Conservation (phyloP, 1,140 invertebrate species). For the Eufriesea mexicana region DNA sequence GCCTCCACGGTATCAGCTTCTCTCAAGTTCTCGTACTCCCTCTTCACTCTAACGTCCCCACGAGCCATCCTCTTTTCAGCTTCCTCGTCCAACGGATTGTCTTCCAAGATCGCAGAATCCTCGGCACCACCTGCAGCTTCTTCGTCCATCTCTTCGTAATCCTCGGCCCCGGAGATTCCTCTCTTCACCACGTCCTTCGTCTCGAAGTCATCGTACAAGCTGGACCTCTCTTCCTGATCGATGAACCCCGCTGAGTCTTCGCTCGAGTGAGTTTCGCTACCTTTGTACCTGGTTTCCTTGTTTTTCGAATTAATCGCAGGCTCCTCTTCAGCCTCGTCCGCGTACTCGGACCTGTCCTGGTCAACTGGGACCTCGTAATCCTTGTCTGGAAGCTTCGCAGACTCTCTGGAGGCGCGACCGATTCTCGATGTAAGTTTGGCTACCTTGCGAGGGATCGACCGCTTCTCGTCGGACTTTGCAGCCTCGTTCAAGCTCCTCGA, state of each 20-base stretch:
- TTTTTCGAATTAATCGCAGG: not conserved
- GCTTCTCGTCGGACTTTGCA: not conserved
- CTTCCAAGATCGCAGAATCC: not conserved
- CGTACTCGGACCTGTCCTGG: conserved; percentile 15
- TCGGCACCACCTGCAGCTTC: conserved; percentile 1
- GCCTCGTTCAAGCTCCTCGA: not conserved
- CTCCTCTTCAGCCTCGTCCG: conserved; percentile 43
- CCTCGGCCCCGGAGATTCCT: conserved; percentile 50
- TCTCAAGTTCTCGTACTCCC: not conserved
- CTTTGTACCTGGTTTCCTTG: not conserved
- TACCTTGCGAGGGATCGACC: not conserved
- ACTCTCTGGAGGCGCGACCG: not conserved
- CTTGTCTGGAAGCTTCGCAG: not conserved
- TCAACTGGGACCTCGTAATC: conserved; percentile 2
- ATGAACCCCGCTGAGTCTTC: conserved; percentile 37
- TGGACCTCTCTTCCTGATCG: conserved; percentile 52
- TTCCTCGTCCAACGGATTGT: not conserved
- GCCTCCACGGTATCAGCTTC: not conserved
- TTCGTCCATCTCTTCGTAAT: conserved; percentile 60
- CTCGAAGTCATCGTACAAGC: conserved; percentile 58
- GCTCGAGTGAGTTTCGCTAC: not conserved
- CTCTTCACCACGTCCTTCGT: conserved; percentile 65
- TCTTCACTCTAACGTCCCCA: conserved; percentile 13
- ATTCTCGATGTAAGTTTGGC: not conserved
- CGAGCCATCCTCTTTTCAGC: not conserved